Conservation (phyloP, 35 echinoderm and acorn worm genomes). For the Ophioderma brevispina region DNA sequence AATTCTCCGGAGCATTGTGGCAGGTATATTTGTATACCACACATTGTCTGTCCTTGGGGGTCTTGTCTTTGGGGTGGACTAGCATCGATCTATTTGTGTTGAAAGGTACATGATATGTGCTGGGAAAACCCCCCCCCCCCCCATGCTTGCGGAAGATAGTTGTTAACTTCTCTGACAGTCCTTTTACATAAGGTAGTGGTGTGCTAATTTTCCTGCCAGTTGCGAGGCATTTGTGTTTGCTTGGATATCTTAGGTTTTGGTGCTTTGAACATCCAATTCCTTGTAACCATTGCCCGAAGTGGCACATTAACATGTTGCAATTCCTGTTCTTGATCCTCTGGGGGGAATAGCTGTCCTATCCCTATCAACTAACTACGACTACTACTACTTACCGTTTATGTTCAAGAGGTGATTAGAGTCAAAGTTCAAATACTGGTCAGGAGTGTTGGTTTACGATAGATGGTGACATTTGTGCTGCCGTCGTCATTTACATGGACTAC, state of each 20-base stretch:
- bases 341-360: conserved; percentile 31
- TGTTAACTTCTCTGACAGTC: no score
- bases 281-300: background rate
- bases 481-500: conserved; percentile 31
- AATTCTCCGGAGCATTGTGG: no score
- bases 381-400: conserved; percentile 54
- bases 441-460: background rate
- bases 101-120: no score
- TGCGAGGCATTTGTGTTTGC: no score
- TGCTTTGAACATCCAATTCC: background rate
- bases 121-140: no score
- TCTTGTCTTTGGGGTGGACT: no score
- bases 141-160: no score
- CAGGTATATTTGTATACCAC: no score
- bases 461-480: background rate
- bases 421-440: background rate
- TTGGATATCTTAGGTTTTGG: conserved; percentile 4
- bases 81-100: no score
- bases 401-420: conserved; percentile 46
- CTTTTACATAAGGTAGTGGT: no score
- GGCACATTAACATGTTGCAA: background rate
- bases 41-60: no score
- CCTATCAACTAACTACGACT: conserved; percentile 16
- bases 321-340: conserved; percentile 4
- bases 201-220: no score